Base-by-base conservation (phyloP, 2,113 vertebrate genomes). In the Phalacrocorax carbo region DNA sequence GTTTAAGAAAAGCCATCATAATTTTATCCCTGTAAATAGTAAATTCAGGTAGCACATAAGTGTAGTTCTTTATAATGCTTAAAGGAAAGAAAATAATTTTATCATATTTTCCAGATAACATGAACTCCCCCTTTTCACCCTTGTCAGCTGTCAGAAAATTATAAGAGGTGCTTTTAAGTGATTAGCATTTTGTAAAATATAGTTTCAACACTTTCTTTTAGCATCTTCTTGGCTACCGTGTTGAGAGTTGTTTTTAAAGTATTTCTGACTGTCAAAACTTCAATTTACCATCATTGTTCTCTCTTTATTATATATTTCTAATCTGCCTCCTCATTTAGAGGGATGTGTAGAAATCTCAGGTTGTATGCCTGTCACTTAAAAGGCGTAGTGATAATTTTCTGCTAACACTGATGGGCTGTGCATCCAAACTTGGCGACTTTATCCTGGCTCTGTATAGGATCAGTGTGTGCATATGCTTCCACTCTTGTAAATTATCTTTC, bases 221-320 rank as follows among this genome's bases (percentile, higher is more conserved):
- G 51, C 66, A 81, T 82, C 46, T 91, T 93, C 51, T 70, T 64
- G 46, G n/a, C 10, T 79, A 34, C 64, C 34, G 57, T 70, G 40
- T 62, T 85, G 58, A 73, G 62, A 85, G 46, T 72, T 48, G 13
- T 75, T 79, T 75, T 91, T 65, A 38, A 96, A 91, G 66, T 73
- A 93, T 85, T 95, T 94, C 58, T 77, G 73, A 87, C 66, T 93
- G 68, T 90, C 78, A 93, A 93, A 75, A 85, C 73, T 85, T 91
- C 82, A 76, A 81, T 87, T 93, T 78, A 86, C 51, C 55, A 64
- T 76, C 11, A 71, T 23, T 68, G 40, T 77, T 93, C 38, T 85
- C 29, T 51, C 32, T 61, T 82, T 96, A 91, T 58, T 40, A 18
- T 66, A 48, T 27, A 70, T 86, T 89, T 87, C 73, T 80, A 82